phyloP scores from a whole-genome alignment of 1,140 invertebrate species.

The Ooceraea biroi region DNA sequence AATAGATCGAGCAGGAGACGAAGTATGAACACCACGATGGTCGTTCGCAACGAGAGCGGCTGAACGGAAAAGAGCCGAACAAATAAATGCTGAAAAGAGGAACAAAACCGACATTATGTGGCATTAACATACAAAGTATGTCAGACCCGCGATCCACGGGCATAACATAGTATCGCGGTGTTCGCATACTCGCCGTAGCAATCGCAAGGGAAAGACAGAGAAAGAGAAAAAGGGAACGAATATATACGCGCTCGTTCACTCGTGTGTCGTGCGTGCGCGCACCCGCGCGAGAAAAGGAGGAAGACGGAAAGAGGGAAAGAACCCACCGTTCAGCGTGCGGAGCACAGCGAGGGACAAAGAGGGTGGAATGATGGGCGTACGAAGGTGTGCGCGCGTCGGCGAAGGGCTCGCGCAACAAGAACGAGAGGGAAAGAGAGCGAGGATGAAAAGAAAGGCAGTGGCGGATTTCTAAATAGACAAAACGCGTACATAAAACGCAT shows the following conservation, averaged over 20 bases:
- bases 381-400: slow-evolving; percentile 64
- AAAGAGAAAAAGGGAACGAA: slow-evolving; percentile 16
- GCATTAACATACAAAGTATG: slow-evolving; percentile 87
- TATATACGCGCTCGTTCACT: background rate
- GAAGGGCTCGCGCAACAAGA: slow-evolving; percentile 40
- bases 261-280: slow-evolving; percentile 45
- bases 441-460: slow-evolving; percentile 30
- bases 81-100: slow-evolving; percentile 85
- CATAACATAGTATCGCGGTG: slow-evolving; percentile 84
- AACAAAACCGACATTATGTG: slow-evolving; percentile 86
- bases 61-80: slow-evolving; percentile 71
- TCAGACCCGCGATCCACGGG: slow-evolving; percentile 83
- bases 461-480: slow-evolving; percentile 50
- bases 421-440: slow-evolving; percentile 52
- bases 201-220: slow-evolving; percentile 28
- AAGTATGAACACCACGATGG: slow-evolving; percentile 67
- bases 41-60: slow-evolving; percentile 75
- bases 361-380: slow-evolving; percentile 66
- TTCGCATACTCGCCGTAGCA: slow-evolving; percentile 75
- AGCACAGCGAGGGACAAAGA: slow-evolving; percentile 30
- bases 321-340: background rate
- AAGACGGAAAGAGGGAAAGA: slow-evolving; percentile 22
- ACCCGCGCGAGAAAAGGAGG: slow-evolving; percentile 53
- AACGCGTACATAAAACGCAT: background rate
- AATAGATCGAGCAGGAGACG: slow-evolving; percentile 50